These are phyloP conservation scores for Zoanthus gigantus DNA, from an alignment of 92 coral and sea anemone genomes.

Conservation along the genomic window DNA sequence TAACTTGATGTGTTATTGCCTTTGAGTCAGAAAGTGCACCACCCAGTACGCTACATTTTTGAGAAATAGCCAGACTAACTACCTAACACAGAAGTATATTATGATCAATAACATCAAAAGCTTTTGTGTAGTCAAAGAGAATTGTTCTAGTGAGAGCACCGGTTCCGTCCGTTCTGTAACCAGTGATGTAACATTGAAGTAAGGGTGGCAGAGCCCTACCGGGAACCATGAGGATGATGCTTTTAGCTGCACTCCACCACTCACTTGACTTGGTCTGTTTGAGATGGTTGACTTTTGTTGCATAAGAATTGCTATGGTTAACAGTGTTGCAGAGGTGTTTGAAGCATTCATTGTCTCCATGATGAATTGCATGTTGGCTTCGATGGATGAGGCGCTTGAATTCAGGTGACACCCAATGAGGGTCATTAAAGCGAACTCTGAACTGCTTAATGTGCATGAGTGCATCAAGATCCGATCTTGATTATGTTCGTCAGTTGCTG, in stretches of 20 bases:
- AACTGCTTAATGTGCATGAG: too few relatives aligned
- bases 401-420: too few relatives aligned
- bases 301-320: not conserved
- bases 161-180: not conserved
- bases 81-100: too few relatives aligned
- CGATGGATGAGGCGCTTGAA: not conserved
- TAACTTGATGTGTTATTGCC: too few relatives aligned
- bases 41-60: too few relatives aligned
- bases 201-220: not conserved
- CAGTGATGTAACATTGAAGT: not conserved
- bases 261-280: not conserved
- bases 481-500: not conserved
- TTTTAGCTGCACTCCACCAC: not conserved
- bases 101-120: too few relatives aligned
- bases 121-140: too few relatives aligned
- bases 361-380: not conserved
- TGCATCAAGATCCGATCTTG: too few relatives aligned
- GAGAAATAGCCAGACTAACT: too few relatives aligned
- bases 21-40: too few relatives aligned
- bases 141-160: not conserved
- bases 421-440: too few relatives aligned
- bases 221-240: not conserved
- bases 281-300: slow-evolving; percentile 3
- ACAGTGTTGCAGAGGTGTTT: not conserved
- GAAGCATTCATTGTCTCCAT: not conserved